Conservation (phyloP, 2,888 invertebrate genomes). For the Drosophila mulleri region DNA sequence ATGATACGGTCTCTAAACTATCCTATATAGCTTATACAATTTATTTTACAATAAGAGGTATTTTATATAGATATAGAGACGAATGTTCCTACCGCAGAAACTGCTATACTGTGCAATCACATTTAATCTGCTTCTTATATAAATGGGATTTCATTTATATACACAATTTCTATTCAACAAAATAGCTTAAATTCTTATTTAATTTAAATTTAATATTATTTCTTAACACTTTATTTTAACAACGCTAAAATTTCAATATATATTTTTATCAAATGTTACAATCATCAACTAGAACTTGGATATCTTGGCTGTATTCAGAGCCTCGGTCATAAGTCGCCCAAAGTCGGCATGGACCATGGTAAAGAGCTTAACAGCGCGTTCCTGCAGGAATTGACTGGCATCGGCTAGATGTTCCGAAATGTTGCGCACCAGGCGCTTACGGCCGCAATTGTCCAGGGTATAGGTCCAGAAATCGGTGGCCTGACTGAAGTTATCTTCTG, state of each 20-base stretch:
- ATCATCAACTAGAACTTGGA: conserved; percentile 61
- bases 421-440: conserved; percentile 91
- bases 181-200: no score
- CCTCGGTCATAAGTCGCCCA: conserved; percentile 90
- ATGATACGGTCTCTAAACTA: no score
- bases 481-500: conserved; percentile 96
- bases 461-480: conserved; percentile 92
- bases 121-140: background rate
- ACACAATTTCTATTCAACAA: no score
- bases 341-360: conserved; percentile 91
- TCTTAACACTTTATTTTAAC: background rate
- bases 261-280: background rate
- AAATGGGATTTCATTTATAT: background rate
- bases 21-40: no score
- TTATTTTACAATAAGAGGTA: no score
- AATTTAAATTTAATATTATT: background rate
- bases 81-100: background rate
- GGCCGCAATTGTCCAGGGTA: conserved; percentile 91
- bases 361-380: conserved; percentile 94
- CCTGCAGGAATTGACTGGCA: conserved; percentile 94
- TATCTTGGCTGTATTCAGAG: conserved; percentile 84
- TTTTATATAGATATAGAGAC: no score
- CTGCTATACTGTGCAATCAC: background rate
- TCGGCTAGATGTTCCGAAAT: conserved; percentile 91
- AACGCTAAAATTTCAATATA: conserved; percentile 22